Conservation (phyloP, 1,140 invertebrate species). For the Zeugodacus cucurbitae region DNA sequence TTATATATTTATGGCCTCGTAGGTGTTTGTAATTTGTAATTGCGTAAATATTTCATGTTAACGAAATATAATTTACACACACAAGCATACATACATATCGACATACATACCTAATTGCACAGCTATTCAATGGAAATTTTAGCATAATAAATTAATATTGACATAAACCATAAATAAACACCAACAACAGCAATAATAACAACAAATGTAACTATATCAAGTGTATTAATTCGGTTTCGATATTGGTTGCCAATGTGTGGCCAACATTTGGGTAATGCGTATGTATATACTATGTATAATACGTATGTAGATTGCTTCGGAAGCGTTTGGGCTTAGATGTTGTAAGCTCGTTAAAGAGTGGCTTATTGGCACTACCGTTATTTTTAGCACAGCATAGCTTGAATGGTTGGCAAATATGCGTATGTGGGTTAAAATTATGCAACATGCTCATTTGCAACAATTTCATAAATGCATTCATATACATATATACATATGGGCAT, state of each 20-base stretch:
- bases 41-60: not conserved
- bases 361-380: not conserved
- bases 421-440: not conserved
- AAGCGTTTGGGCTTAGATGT: not conserved
- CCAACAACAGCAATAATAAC: not conserved
- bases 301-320: not conserved
- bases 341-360: not conserved
- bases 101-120: not conserved
- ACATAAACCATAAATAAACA: not conserved
- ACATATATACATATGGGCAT: not conserved
- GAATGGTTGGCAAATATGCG: not conserved
- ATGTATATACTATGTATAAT: too few species aligned
- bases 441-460: not conserved
- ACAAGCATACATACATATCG: not conserved
- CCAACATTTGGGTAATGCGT: not conserved
- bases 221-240: not conserved
- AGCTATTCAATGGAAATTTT: not conserved
- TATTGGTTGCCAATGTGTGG: not conserved
- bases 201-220: not conserved
- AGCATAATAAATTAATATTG: conserved; percentile 16
- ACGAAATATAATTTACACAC: not conserved
- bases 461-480: not conserved
- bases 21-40: not conserved
- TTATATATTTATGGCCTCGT: too few species aligned
- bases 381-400: not conserved